These are phyloP conservation scores for Capitella teleta DNA, from an alignment of 1,140 invertebrate species.

Conservation along the genomic window DNA sequence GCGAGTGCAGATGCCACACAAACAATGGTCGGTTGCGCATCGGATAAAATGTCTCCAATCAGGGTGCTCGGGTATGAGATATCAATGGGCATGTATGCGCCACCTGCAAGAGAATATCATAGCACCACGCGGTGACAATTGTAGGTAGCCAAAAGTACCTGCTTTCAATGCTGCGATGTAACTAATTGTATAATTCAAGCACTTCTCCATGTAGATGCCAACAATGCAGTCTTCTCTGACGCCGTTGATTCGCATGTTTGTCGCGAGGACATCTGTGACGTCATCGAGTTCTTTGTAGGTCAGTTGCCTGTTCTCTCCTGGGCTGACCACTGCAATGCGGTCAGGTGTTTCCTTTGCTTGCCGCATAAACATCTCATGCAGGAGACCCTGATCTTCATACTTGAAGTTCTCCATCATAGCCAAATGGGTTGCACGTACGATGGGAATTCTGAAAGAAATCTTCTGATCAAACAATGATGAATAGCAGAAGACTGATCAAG, in stretches of 20 bases:
- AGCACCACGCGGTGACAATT: not conserved
- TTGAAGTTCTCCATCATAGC: no score
- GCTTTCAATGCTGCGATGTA: slow-evolving; percentile 47
- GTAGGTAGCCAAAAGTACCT: slow-evolving; percentile 16
- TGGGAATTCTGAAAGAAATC: no score
- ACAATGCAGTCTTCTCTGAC: slow-evolving; percentile 29
- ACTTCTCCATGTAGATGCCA: slow-evolving; percentile 43
- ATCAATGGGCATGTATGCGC: slow-evolving; percentile 44
- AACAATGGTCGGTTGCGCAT: slow-evolving; percentile 34
- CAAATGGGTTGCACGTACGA: no score
- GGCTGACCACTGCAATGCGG: slow-evolving; percentile 23
- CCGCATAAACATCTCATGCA: slow-evolving; percentile 29
- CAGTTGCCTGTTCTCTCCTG: slow-evolving; percentile 16
- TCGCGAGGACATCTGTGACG: slow-evolving; percentile 23
- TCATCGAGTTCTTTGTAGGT: slow-evolving; percentile 26
- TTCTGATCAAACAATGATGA: no score
- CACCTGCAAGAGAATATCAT: slow-evolving; percentile 23
- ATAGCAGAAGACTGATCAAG: no score
- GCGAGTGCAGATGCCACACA: slow-evolving; percentile 25
- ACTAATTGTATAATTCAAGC: slow-evolving; percentile 36
- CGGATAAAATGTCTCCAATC: slow-evolving; percentile 35
- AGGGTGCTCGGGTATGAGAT: slow-evolving; percentile 42
- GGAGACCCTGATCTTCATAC: slow-evolving; percentile 23
- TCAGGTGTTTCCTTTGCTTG: slow-evolving; percentile 26
- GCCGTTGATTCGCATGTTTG: slow-evolving; percentile 18